Evolutionary conservation across 2,888 invertebrate genomes (phyloP), one percentile per base, ranked within the genome.

Genomic region (Leptinotarsa rubiginosa): DNA sequence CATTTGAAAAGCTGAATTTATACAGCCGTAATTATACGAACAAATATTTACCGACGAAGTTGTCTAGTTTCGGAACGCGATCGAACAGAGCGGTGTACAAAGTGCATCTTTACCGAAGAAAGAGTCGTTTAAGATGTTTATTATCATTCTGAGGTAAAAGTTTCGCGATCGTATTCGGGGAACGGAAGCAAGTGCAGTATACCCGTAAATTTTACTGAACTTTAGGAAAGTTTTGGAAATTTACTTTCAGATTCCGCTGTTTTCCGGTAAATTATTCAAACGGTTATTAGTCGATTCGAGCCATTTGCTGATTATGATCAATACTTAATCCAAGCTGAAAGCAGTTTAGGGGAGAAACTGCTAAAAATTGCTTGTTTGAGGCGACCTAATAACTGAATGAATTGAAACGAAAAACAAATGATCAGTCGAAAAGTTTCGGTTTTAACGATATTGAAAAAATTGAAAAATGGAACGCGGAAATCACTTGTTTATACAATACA

Each of bases 211-310:
- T 52, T 18, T 52, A 52, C 52, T 2, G 13, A 56, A 56, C 56
- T 56, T 20, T 2, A 3, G 20, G 3, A 18, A 56, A 56, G 1
- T 18, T 56, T 22, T 20, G 56, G 18, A 20, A 20, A 56, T 56
- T 56, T 20, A 56, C 56, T 12, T 56, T 56, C 56, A 18, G 20
- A 13, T 20, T 56, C 20, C 13, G 54, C 54, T 22, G 56, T 56
- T 56, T 22, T 56, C 56, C 22, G 56, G 56, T 56, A 20, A 56
- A 56, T 56, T 56, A 56, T 56, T 20, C 18, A 56, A 56, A 15
- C 56, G 56, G 18, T 56, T 56, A 56, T 56, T 20, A 20, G 15
- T 13, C 18, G 12, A 56, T 56, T 18, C 56, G 15, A 20, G 22
- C 56, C 18, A 56, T 56, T 56, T 56, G 56, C 56, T 56, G 56